A percentile compares a stretch with the other conserved stretches of the same genome.
These are phyloP conservation scores for Ormyrus labotus DNA, from an alignment of 2,888 invertebrate genomes.

Conservation along the genomic window DNA sequence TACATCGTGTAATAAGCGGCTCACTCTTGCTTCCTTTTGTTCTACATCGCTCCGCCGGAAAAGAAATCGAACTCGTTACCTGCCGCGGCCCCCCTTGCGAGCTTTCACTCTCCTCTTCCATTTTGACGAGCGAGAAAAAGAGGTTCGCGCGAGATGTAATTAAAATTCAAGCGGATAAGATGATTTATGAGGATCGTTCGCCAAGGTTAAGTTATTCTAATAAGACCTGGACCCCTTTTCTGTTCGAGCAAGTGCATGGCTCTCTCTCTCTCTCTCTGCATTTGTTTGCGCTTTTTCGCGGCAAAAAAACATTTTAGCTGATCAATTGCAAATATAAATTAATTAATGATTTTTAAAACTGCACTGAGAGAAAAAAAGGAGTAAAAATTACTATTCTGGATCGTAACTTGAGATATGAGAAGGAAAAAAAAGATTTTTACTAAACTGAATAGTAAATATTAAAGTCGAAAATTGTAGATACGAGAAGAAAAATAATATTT, in stretches of 20 bases:
- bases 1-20: constrained; percentile 50
- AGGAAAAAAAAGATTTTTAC: too few relatives aligned
- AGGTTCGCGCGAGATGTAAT: constrained; percentile 47
- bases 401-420: too few relatives aligned
- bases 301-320: too few relatives aligned
- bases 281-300: background rate
- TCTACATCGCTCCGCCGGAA: constrained; percentile 7
- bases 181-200: constrained; percentile 56
- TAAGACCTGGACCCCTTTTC: constrained; percentile 38
- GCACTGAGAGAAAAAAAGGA: too few relatives aligned
- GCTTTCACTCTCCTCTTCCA: constrained; percentile 55
- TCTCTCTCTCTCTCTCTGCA: constrained; percentile 13
- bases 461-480: too few relatives aligned
- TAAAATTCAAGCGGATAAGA: constrained; percentile 57
- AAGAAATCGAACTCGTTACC: constrained; percentile 54
- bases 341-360: too few relatives aligned
- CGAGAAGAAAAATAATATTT: too few relatives aligned
- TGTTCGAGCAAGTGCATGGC: constrained; percentile 3
- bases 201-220: constrained; percentile 57
- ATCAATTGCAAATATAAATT: too few relatives aligned
- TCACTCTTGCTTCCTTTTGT: constrained; percentile 29
- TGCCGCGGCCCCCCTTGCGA: constrained; percentile 4
- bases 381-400: too few relatives aligned
- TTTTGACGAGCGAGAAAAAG: constrained; percentile 53
- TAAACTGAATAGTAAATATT: too few relatives aligned